Conservation (phyloP, 2,113 vertebrate genomes). For the Odontesthes bonariensis region DNA sequence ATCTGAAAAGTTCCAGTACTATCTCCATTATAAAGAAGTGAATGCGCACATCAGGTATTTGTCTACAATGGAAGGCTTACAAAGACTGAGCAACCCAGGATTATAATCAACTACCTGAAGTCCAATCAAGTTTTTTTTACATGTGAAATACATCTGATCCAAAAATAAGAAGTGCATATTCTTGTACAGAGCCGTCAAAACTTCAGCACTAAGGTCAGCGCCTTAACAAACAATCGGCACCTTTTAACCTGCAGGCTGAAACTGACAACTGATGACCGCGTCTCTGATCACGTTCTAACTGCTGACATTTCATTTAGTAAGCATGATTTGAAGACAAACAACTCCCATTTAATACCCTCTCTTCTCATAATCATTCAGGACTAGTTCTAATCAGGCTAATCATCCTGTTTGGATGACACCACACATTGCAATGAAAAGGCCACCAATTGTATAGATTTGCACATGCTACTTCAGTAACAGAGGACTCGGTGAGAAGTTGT, state of each 20-base stretch:
- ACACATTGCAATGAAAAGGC: conserved; percentile 1
- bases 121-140: too few species aligned
- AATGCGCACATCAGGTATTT: too few species aligned
- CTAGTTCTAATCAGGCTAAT: not conserved
- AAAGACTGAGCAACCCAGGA: too few species aligned
- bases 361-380: not conserved
- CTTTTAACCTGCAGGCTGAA: not conserved
- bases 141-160: too few species aligned
- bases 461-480: not conserved
- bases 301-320: not conserved
- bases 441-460: not conserved
- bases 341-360: not conserved
- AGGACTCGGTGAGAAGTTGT: not conserved
- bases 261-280: not conserved
- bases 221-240: not conserved
- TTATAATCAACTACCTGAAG: too few species aligned
- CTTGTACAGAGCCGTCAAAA: not conserved
- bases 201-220: conserved; percentile 76
- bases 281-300: not conserved
- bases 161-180: not conserved
- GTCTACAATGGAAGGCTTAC: too few species aligned
- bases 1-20: too few species aligned
- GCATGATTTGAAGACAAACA: not conserved
- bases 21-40: too few species aligned
- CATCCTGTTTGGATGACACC: not conserved